Evolutionary conservation across 2,797 vertebrate genomes (phyloP).

Genomic region (Australoheros facetus): DNA sequence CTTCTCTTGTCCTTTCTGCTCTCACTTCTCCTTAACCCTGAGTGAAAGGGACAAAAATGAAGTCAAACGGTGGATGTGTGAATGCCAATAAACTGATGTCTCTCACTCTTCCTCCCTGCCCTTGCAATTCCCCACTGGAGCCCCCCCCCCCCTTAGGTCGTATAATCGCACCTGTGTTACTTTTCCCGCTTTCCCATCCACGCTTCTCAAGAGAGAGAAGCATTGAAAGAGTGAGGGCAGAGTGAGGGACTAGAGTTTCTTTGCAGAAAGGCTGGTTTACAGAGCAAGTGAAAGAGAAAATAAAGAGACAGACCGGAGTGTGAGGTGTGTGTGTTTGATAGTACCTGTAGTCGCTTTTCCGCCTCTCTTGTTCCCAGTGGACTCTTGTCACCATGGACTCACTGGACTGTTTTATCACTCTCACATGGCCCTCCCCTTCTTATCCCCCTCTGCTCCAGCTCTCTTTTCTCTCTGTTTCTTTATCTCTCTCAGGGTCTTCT

Average conservation of each 20-base stretch:
- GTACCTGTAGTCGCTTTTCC: constrained; percentile 72
- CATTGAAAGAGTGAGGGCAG: constrained; percentile 32
- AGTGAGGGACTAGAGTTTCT: constrained; percentile 30
- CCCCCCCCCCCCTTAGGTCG: constrained; percentile 30
- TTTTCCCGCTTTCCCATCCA: constrained; percentile 28
- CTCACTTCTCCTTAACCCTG: constrained; percentile 19
- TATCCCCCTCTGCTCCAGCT: constrained; percentile 11
- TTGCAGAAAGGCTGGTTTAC: constrained; percentile 48
- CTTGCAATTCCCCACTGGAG: constrained; percentile 45
- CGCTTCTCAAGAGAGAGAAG: constrained; percentile 27
- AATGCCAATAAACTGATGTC: constrained; percentile 57
- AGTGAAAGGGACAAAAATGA: constrained; percentile 36
- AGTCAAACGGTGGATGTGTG: constrained; percentile 60
- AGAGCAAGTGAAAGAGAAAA: constrained; percentile 56
- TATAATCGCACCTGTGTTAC: constrained; percentile 54
- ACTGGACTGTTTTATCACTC: constrained; percentile 76
- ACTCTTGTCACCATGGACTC: constrained; percentile 75
- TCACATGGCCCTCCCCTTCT: constrained; percentile 56
- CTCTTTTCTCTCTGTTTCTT: constrained; percentile 57
- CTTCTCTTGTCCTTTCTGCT: not conserved
- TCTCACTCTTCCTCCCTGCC: constrained; percentile 33
- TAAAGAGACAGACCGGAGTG: constrained; percentile 56
- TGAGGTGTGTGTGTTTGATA: constrained; percentile 71
- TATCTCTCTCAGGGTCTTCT: constrained; percentile 59
- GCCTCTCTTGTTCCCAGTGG: constrained; percentile 69